These are phyloP conservation scores for Malacoraja senta DNA, from an alignment of 2,797 vertebrate species.

Conservation along the genomic window DNA sequence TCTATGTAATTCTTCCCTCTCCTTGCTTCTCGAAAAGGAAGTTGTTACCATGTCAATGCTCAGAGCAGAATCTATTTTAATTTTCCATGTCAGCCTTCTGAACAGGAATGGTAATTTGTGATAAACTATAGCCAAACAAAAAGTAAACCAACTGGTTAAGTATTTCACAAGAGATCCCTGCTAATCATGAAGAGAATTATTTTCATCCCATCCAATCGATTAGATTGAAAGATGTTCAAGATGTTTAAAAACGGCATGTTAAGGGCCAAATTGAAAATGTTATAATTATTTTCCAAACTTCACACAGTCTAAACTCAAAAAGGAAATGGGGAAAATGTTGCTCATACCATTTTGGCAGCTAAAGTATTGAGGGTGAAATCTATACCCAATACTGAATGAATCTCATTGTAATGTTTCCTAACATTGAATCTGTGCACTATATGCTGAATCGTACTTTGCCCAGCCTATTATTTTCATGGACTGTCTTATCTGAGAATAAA, in stretches of 20 bases:
- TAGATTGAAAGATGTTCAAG: neutral
- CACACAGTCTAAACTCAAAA: neutral
- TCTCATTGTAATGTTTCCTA: neutral
- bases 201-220: neutral
- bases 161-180: neutral
- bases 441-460: neutral
- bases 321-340: neutral
- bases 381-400: neutral
- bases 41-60: neutral
- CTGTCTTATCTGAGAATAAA: neutral
- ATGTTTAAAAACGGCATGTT: neutral
- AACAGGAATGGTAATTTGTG: neutral
- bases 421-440: neutral
- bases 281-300: neutral
- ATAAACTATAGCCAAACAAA: neutral
- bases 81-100: neutral
- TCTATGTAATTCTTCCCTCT: no score
- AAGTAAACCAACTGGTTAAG: neutral
- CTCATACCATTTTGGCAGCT: no score
- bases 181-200: neutral
- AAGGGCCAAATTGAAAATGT: neutral
- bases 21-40: no score
- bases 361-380: neutral
- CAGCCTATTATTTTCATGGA: neutral
- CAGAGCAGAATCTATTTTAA: neutral